These are phyloP conservation scores for Phaethornis superciliosus DNA, from an alignment of 2,113 vertebrate genomes.

Conservation along the genomic window DNA sequence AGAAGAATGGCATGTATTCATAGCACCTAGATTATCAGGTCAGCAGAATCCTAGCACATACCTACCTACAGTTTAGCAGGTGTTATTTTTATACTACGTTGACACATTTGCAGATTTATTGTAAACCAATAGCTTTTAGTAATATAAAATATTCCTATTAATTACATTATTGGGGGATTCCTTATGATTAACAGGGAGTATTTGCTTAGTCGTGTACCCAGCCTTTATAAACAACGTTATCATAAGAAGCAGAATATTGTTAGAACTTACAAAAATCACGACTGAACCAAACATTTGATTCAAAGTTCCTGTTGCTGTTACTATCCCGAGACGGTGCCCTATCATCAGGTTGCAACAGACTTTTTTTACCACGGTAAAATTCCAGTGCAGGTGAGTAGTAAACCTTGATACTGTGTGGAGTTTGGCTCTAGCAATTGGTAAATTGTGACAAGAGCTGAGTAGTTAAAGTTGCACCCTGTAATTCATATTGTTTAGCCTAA, in stretches of 20 bases:
- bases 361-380: too few relatives aligned
- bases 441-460: too few relatives aligned
- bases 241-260: neutral
- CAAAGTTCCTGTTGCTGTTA: neutral
- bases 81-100: neutral
- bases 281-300: neutral
- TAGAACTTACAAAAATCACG: neutral
- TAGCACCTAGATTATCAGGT: neutral
- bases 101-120: neutral
- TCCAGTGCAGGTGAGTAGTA: too few relatives aligned
- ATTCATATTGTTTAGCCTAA: too few relatives aligned
- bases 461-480: too few relatives aligned
- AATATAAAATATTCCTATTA: neutral
- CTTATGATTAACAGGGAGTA: neutral
- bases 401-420: too few relatives aligned
- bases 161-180: neutral
- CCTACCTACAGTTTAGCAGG: neutral
- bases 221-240: neutral
- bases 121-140: neutral
- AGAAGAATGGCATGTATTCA: neutral
- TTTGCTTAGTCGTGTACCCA: neutral
- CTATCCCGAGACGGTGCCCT: neutral
- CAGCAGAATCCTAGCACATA: neutral
- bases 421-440: too few relatives aligned
- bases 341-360: too few relatives aligned